Evolutionary conservation across 2,888 invertebrate genomes (phyloP).

Genomic region (Megastigmus dorsalis): DNA sequence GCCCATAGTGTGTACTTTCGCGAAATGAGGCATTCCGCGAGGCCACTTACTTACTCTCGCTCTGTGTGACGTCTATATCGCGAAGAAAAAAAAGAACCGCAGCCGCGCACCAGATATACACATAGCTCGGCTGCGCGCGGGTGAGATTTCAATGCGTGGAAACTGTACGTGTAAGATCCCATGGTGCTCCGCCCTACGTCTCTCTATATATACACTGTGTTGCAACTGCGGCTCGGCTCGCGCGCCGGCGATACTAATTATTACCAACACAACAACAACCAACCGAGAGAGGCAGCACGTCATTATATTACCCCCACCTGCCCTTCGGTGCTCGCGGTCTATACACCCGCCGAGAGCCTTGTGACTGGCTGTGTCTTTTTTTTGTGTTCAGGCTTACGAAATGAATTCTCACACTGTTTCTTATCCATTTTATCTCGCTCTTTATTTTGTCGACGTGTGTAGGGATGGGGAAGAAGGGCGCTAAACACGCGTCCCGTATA

Average conservation of each 20-base stretch:
- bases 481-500: slow-evolving; percentile 55
- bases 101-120: too few species aligned
- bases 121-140: background rate
- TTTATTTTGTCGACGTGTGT: slow-evolving; percentile 65
- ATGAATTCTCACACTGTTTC: slow-evolving; percentile 70
- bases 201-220: slow-evolving; percentile 59
- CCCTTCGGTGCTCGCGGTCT: slow-evolving; percentile 9
- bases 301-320: slow-evolving; percentile 53
- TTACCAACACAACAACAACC: slow-evolving; percentile 61
- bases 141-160: slow-evolving; percentile 64
- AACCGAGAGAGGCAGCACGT: slow-evolving; percentile 49
- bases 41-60: background rate
- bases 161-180: slow-evolving; percentile 62
- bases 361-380: slow-evolving; percentile 40
- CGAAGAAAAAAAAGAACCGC: slow-evolving; percentile 20
- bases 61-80: too few species aligned
- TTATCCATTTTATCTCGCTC: slow-evolving; percentile 61
- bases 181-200: slow-evolving; percentile 62
- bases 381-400: slow-evolving; percentile 66
- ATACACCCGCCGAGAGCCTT: too few species aligned
- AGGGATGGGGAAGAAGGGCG: slow-evolving; percentile 37
- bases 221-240: slow-evolving; percentile 57
- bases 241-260: slow-evolving; percentile 67
- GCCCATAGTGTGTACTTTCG: background rate
- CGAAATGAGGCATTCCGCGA: slow-evolving; percentile 26